Evolutionary conservation across 2,797 vertebrate genomes (phyloP).

Genomic region (Ambastaia sidthimunki): DNA sequence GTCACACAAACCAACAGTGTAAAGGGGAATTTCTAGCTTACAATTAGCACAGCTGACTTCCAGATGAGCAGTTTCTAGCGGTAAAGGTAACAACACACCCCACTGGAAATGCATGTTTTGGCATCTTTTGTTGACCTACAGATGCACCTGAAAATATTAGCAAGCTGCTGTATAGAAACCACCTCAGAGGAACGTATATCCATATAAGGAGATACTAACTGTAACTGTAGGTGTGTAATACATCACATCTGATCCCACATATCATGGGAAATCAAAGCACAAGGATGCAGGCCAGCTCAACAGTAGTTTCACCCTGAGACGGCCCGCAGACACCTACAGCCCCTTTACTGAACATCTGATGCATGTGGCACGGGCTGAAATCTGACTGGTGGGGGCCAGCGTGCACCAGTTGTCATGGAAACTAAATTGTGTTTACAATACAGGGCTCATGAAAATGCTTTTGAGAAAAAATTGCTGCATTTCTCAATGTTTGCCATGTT

Average conservation of each 20-base stretch:
- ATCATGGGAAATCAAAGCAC: neutral
- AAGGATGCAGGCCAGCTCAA: neutral
- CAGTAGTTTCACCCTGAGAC: neutral
- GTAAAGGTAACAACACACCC: conserved; percentile 40
- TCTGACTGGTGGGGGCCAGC: neutral
- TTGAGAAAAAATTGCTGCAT: neutral
- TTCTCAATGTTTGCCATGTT: neutral
- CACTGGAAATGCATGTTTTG: conserved; percentile 41
- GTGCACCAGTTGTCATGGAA: neutral
- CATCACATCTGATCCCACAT: neutral
- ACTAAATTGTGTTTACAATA: neutral
- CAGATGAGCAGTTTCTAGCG: conserved; percentile 29
- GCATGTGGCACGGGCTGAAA: neutral
- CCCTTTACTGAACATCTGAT: neutral
- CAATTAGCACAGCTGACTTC: conserved; percentile 10
- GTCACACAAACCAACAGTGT: conserved; percentile 8
- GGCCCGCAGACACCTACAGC: neutral
- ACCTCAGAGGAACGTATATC: neutral
- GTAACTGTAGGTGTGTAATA: conserved; percentile 1
- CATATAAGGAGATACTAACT: conserved; percentile 21
- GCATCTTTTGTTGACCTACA: conserved; percentile 2
- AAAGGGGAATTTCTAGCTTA: conserved; percentile 38
- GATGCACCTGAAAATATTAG: conserved; percentile 2
- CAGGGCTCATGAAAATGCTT: neutral
- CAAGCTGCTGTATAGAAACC: conserved; percentile 11